phyloP scores from a whole-genome alignment of 2,113 vertebrate genomes.

The Anas platyrhynchos region DNA sequence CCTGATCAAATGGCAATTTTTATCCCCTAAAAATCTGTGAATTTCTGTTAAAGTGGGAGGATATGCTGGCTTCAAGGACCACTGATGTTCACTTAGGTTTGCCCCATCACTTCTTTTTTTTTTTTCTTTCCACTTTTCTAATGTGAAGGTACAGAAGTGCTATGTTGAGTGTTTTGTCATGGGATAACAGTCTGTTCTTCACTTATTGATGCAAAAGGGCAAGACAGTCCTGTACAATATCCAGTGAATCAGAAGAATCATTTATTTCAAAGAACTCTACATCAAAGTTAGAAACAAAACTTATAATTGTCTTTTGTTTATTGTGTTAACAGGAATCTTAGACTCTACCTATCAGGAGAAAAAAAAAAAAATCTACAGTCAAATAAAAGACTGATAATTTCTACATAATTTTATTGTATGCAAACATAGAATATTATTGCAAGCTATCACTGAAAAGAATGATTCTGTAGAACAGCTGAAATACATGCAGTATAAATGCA shows the following conservation, averaged over 20 bases:
- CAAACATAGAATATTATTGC: not conserved
- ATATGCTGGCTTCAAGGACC: rapidly evolving
- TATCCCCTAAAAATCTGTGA: not conserved
- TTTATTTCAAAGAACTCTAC: not conserved
- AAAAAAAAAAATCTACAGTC: not conserved
- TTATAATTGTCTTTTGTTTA: not conserved
- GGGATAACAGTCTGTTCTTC: not conserved
- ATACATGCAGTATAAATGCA: not conserved
- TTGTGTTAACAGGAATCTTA: not conserved
- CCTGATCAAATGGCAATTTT: not conserved
- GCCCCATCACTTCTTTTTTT: not conserved
- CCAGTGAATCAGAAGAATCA: not conserved
- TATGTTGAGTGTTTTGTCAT: not conserved
- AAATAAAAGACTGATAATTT: rapidly evolving
- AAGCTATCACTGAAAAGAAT: not conserved
- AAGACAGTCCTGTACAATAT: not conserved
- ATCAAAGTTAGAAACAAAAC: not conserved
- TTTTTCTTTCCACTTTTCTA: not conserved
- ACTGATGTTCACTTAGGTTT: not conserved
- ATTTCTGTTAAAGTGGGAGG: not conserved
- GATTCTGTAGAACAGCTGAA: not conserved
- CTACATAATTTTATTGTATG: not conserved
- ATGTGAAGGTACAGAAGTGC: not conserved
- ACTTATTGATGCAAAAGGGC: not conserved
- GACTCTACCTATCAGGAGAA: not conserved